Conservation (phyloP, 2,797 vertebrate species). For the Pelobates cultripes region DNA sequence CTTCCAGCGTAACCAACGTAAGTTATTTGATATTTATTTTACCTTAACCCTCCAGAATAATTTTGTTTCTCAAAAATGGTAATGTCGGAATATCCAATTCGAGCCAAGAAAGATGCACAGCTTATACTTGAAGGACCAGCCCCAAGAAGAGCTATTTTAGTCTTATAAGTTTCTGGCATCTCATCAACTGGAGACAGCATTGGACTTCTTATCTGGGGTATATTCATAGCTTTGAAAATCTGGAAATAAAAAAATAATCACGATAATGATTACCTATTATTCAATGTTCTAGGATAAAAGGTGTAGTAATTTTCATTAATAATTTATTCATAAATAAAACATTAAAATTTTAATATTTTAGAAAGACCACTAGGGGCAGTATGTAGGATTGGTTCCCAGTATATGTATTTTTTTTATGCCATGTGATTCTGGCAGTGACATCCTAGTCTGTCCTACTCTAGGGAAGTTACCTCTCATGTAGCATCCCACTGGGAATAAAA, state of each 20-base stretch:
- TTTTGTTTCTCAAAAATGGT: slow-evolving; percentile 91
- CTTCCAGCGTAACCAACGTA: no score
- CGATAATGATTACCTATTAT: not conserved
- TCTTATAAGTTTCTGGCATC: slow-evolving; percentile 81
- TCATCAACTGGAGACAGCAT: slow-evolving; percentile 75
- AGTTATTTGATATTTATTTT: slow-evolving; percentile 46
- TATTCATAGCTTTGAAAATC: slow-evolving; percentile 93
- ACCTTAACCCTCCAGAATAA: slow-evolving; percentile 91
- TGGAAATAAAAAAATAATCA: slow-evolving; percentile 63
- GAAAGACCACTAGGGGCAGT: no score
- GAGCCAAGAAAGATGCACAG: slow-evolving; percentile 89
- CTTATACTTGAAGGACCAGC: slow-evolving; percentile 91
- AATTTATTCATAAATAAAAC: no score
- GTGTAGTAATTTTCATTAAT: no score
- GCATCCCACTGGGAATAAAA: no score
- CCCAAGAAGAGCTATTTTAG: slow-evolving; percentile 89
- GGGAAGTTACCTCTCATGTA: no score
- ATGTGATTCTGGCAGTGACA: no score
- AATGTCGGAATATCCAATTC: slow-evolving; percentile 88
- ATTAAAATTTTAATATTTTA: no score
- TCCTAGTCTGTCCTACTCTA: no score
- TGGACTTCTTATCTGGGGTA: slow-evolving; percentile 86
- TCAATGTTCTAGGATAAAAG: no score
- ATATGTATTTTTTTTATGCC: no score
- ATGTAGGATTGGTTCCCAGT: no score